phyloP scores from a whole-genome alignment of 2,888 invertebrate species.

The Choristoneura rosaceana region DNA sequence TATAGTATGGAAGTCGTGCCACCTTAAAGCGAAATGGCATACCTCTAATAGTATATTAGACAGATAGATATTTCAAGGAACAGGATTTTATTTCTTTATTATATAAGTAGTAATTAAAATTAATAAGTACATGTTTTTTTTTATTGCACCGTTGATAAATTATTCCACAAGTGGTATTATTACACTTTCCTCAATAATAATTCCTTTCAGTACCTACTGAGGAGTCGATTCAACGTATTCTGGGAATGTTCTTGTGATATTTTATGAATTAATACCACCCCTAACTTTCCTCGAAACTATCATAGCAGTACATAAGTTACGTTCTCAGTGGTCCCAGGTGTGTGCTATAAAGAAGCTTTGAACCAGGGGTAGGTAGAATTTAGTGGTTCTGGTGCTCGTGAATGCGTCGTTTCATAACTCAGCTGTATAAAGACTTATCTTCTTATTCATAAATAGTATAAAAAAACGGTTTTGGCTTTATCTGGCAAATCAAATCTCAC shows the following conservation, averaged over 20 bases:
- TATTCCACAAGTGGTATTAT: too few species aligned
- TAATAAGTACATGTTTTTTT: not conserved
- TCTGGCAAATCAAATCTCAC: too few species aligned
- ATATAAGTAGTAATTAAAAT: not conserved
- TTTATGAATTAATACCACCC: not conserved
- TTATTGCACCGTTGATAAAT: not conserved
- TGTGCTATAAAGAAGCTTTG: constrained; percentile 29
- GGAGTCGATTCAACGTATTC: not conserved
- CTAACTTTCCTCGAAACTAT: constrained; percentile 23
- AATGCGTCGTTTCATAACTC: not conserved
- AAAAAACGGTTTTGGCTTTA: too few species aligned
- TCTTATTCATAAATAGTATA: too few species aligned
- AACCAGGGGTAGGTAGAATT: constrained; percentile 15
- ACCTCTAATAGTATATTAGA: not conserved
- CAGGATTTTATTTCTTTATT: too few species aligned
- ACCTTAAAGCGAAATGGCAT: not conserved
- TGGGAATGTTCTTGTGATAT: not conserved
- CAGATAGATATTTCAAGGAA: too few species aligned
- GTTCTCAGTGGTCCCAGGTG: constrained; percentile 28
- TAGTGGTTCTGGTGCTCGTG: constrained; percentile 7
- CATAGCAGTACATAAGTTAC: constrained; percentile 25
- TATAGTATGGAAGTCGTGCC: too few species aligned
- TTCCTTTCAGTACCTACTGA: not conserved
- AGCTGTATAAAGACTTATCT: not conserved
- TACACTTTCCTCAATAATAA: not conserved